Percentiles rank a stretch among this genome's conserved stretches.
These are phyloP conservation scores for Florisuga fusca DNA, from an alignment of 2,797 vertebrate genomes.

Conservation along the genomic window DNA sequence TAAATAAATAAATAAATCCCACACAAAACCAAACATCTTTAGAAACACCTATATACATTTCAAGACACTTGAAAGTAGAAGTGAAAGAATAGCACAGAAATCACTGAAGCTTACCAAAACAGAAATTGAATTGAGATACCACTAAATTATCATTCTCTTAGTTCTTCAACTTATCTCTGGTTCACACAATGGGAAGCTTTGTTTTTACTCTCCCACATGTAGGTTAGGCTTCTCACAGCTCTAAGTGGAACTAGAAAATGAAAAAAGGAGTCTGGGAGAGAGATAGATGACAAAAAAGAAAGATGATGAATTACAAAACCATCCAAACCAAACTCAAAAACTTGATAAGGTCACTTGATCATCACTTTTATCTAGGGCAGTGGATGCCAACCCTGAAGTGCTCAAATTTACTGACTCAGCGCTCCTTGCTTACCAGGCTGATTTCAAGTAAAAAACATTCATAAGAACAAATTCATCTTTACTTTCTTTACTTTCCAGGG, in stretches of 20 bases:
- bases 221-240: neutral
- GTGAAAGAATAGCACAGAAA: neutral
- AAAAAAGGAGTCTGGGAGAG: neutral
- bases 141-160: neutral
- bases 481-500: neutral
- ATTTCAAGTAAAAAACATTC: slow-evolving; percentile 9
- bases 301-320: neutral
- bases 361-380: neutral
- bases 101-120: neutral
- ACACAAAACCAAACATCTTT: neutral
- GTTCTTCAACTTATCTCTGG: neutral
- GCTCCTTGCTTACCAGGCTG: neutral
- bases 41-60: neutral
- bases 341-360: neutral
- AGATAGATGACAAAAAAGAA: neutral
- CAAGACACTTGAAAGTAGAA: neutral
- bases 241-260: neutral
- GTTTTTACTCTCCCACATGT: neutral
- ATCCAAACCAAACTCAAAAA: neutral
- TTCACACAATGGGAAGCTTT: neutral
- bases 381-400: neutral
- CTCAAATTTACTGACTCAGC: neutral
- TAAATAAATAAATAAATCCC: too few relatives aligned
- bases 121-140: neutral
- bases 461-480: neutral